Base-by-base conservation (phyloP, 2,797 vertebrate species). In the Morelia viridis region DNA sequence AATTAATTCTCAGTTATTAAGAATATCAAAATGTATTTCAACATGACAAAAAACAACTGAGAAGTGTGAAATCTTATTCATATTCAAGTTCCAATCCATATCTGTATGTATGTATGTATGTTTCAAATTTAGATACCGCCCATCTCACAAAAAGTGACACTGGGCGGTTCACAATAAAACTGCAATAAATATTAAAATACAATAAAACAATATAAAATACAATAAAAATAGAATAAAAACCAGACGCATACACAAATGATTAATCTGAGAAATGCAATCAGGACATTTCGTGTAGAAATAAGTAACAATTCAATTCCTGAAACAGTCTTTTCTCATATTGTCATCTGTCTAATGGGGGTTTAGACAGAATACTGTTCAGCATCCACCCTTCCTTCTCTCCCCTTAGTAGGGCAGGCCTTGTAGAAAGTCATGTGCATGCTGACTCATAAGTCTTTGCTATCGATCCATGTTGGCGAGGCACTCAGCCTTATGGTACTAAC, bases 401-500 rank as follows among this genome's bases (percentile, higher is more conserved):
- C 2, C 4, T 68, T 17, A 35, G 3, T 31, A 19, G 22, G 17
- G 85, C 68, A 87, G 64, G 15, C 10, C n/a, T 56, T 61, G 12
- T 35, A 35, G n/a, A 12, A 80, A 62, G 57, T 31, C 65, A 28
- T 0, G 0, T 28, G 10, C 1, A 7, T 46, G 84, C n/a, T 65
- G 85, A 83, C 85, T 76, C 89, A 61, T 62, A 90, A 64, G 28
- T 7, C 11, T 56, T 13, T 61, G 2, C 22, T 88, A 4, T 12
- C 10, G 19, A 87, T 15, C 28, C 0, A 8, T 8, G 50, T 53
- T 53, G 50, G 50, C 6, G 50, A 53, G 26, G 4, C 15, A 2
- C 57, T n/a, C 17, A 7, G 62, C 35, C 28, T 41, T 28, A 11
- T 90, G 56, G n/a, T 0, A 0, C 31, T 31, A 46, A 19, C 5